Evolutionary conservation across 2,888 invertebrate species (phyloP), one percentile per base, ranked within the genome.

Genomic region (Dorcus hopei): DNA sequence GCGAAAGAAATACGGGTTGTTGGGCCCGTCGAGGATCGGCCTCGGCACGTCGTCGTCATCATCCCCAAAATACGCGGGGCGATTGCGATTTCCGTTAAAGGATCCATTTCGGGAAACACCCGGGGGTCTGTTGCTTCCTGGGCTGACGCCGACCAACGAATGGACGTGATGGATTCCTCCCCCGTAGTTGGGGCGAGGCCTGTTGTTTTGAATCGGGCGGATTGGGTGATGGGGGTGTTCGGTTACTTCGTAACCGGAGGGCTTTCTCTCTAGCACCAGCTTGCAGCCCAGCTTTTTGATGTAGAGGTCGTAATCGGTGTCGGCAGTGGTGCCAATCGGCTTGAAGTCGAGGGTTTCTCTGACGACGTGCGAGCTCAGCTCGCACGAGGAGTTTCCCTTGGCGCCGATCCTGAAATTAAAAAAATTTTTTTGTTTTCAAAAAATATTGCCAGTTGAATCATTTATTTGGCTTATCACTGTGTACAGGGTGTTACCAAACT

Each of bases 281-380:
- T 75, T 76, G 61, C 85, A 85, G 62, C 82, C 82, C 40, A 76
- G 54, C 66, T 80, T 82, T 70, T 83, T 84, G 43, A 82, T 76
- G 69, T 85, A 87, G 52, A 86, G 76, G 74, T 87, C 87, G 72
- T 82, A 87, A 70, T 87, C 85, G n/a, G 83, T 79, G 73, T 87
- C 83, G 59, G 76, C 72, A 54, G 80, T 74, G 9, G 85, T 80
- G 47, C 83, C 83, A 48, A 80, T 76, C 8, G 83, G 80, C 58
- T 80, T 80, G 8, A 82, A 77, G 63, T 80, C 79, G 0, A 77
- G 73, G 1, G 78, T 76, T 67, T 79, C 77, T 67, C 78, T 80
- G 54, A 82, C 77, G 64, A 79, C 73, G 57, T 79, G 76, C 43
- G 76, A 72, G 57, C 83, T 82, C 59, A 87, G 70, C 59, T 83